These are phyloP conservation scores for Panurus biarmicus DNA, from an alignment of 2,113 vertebrate genomes.

Conservation along the genomic window DNA sequence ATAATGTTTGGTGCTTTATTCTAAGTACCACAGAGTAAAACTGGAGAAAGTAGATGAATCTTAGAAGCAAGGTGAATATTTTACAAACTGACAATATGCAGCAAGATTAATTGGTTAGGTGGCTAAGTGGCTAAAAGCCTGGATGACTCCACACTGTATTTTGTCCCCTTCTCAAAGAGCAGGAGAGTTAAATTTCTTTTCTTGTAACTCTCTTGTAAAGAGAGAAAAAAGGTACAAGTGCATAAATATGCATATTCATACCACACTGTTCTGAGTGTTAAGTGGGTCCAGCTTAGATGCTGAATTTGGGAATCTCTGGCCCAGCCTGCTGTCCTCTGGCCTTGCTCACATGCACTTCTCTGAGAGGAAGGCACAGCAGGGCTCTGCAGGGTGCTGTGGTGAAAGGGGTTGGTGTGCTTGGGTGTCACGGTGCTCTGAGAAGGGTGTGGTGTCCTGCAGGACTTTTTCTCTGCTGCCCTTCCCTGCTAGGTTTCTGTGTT, in stretches of 20 bases:
- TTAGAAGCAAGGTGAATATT: neutral
- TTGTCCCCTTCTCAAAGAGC: neutral
- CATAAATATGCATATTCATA: rapidly evolving
- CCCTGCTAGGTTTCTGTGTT: rapidly evolving
- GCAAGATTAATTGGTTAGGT: neutral
- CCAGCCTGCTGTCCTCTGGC: neutral
- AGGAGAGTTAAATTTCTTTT: neutral
- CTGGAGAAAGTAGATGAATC: neutral
- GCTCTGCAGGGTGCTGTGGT: neutral
- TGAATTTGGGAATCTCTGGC: neutral
- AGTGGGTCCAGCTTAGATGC: neutral
- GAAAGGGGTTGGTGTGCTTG: neutral
- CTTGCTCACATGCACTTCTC: rapidly evolving
- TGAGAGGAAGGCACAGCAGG: neutral
- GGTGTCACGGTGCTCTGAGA: neutral
- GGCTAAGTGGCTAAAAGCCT: neutral
- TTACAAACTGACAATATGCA: neutral
- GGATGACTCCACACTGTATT: neutral
- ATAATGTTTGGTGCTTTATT: neutral
- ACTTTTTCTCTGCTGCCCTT: neutral
- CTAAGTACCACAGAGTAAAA: neutral
- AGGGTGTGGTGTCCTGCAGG: neutral
- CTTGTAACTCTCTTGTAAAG: neutral
- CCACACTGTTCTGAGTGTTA: neutral
- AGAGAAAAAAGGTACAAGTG: neutral